Base-by-base conservation (phyloP, 2,888 invertebrate genomes). In the Allolobophora icterica region DNA sequence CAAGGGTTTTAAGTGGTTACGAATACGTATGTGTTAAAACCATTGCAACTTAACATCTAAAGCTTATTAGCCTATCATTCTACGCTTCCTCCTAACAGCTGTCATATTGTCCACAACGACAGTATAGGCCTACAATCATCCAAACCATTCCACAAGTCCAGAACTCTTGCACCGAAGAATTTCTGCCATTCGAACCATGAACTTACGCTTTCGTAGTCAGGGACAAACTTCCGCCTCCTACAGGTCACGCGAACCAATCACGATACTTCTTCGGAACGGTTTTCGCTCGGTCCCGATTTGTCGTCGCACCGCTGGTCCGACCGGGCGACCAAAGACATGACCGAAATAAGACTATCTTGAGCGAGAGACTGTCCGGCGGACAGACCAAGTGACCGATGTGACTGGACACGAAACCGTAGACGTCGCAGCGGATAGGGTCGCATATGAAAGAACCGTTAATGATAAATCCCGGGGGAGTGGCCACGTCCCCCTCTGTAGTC, bases 371-470 rank as follows among this genome's bases (percentile, higher is more conserved):
- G 71, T 71, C n/a, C 71, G 8, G n/a, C 8, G 52, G 24, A 1
- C 30, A n/a, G 71, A n/a, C 71, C 71, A 17, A 71, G 71, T n/a
- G 71, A 71, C 71, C 71, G 71, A 71, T 71, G 71, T 11, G 71
- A 30, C 71, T 71, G 30, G 71, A 11, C 71, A 30, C 71, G 71
- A 71, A 15, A 71, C 71, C 71, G 71, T 0, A n/a, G 71, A 71
- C 71, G 71, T 71, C 6, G n/a, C 52, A 4, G 71, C n/a, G 71
- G 71, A n/a, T 71, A 71, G 71, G 71, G n/a, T 71, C 71, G 71
- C 71, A 71, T 71, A 71, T 71, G 71, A 71, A 71, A 71, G 71
- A 71, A 71, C 71, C 30, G 71, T 71, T 71, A 71, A 71, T 71
- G 71, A 71, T n/a, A 71, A 71, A n/a, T n/a, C 71, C 71, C 8